Conservation (phyloP, 2,797 vertebrate species). For the Gila robusta region DNA sequence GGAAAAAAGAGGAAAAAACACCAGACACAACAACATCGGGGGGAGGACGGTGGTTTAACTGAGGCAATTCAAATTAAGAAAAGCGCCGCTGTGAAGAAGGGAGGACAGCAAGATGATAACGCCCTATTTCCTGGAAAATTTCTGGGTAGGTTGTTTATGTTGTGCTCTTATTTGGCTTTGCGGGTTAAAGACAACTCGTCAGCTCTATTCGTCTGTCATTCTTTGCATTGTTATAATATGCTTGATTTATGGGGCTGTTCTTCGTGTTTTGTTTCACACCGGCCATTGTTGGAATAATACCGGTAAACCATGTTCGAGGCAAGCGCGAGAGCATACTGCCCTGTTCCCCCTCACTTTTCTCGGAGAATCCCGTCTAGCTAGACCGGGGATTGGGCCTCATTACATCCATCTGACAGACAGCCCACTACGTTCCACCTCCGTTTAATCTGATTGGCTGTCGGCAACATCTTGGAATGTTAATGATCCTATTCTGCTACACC, state of each 20-base stretch:
- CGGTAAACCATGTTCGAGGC: constrained; percentile 32
- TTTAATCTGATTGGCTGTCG: constrained; percentile 70
- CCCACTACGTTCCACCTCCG: constrained; percentile 54
- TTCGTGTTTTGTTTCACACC: background rate
- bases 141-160: constrained; percentile 87
- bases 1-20: constrained; percentile 72
- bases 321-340: constrained; percentile 29
- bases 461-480: constrained; percentile 69
- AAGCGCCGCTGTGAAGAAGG: constrained; percentile 64
- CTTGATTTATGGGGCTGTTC: background rate
- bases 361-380: constrained; percentile 71
- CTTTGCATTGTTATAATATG: constrained; percentile 56
- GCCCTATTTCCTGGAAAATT: constrained; percentile 93
- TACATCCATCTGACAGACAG: constrained; percentile 74
- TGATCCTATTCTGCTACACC: constrained; percentile 59
- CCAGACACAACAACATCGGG: constrained; percentile 73
- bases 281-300: constrained; percentile 2
- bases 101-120: constrained; percentile 85
- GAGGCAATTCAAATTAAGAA: constrained; percentile 64
- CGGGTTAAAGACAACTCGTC: constrained; percentile 66
- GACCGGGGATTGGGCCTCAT: constrained; percentile 78
- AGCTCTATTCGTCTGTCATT: constrained; percentile 58
- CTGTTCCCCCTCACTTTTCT: constrained; percentile 64
- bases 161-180: constrained; percentile 61
- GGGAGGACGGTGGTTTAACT: constrained; percentile 74